A percentile compares a stretch with the other conserved stretches of the same genome.
phyloP scores from a whole-genome alignment of 2,797 vertebrate genomes.

The Molossus alvarezi region DNA sequence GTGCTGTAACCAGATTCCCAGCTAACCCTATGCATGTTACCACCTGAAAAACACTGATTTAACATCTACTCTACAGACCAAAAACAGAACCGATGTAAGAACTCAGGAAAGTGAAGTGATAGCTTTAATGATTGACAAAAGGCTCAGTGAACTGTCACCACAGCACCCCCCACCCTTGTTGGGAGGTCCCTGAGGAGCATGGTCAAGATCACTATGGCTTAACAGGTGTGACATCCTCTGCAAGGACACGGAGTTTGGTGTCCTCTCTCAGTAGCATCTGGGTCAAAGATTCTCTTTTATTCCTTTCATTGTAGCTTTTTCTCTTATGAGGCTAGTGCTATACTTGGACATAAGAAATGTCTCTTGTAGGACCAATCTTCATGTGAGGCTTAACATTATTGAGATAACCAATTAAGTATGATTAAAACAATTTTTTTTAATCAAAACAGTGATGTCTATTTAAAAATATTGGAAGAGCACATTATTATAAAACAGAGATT shows the following conservation, averaged over 20 bases:
- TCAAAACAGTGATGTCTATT: not conserved
- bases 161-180: not conserved
- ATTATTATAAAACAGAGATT: conserved; percentile 10
- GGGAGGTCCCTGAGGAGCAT: not conserved
- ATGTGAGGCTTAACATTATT: not conserved
- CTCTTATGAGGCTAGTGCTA: not conserved
- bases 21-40: not conserved
- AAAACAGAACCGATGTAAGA: not conserved
- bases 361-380: not conserved
- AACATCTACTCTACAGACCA: not conserved
- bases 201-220: not conserved
- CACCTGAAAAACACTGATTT: not conserved
- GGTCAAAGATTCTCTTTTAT: not conserved
- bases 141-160: not conserved
- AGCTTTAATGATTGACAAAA: not conserved
- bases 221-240: not conserved
- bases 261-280: not conserved
- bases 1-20: not conserved
- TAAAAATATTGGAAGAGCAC: not conserved
- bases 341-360: conserved; percentile 20
- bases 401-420: not conserved
- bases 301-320: not conserved
- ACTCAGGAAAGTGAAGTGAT: not conserved
- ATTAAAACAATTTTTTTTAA: conserved; percentile 30
- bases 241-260: not conserved